phyloP scores from a whole-genome alignment of 2,797 vertebrate species.

The Tapirus indicus region DNA sequence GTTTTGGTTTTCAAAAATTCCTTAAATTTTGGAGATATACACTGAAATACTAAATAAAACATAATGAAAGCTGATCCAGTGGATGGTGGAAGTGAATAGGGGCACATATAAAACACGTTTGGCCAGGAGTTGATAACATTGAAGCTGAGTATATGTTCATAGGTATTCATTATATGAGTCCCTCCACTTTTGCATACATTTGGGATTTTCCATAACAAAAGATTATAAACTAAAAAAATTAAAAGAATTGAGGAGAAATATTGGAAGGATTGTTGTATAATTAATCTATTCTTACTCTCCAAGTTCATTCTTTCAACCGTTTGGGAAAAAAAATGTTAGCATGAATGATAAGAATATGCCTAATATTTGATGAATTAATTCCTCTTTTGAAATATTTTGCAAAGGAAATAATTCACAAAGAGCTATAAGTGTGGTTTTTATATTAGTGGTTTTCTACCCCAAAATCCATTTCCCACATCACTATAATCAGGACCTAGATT shows the following conservation, averaged over 20 bases:
- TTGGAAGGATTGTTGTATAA: not conserved
- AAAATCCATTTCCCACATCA: not conserved
- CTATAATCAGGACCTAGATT: not conserved
- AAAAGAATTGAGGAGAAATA: not conserved
- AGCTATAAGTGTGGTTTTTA: not conserved
- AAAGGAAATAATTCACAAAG: not conserved
- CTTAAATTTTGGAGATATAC: not conserved
- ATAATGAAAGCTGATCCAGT: not conserved
- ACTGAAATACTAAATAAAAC: not conserved
- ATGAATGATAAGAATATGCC: not conserved
- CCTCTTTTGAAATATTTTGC: not conserved
- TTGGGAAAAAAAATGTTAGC: not conserved
- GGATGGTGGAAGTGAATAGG: not conserved
- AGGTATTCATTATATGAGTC: not conserved
- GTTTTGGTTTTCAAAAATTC: not conserved
- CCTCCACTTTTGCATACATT: not conserved
- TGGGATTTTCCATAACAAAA: not conserved
- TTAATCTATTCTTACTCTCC: not conserved
- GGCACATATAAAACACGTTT: not conserved
- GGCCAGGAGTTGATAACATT: not conserved
- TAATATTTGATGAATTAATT: not conserved
- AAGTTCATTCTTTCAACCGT: not conserved
- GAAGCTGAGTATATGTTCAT: not conserved
- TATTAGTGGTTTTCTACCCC: not conserved
- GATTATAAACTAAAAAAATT: not conserved